Evolutionary conservation across 2,113 vertebrate genomes (phyloP).

Genomic region (Austrofundulus limnaeus): DNA sequence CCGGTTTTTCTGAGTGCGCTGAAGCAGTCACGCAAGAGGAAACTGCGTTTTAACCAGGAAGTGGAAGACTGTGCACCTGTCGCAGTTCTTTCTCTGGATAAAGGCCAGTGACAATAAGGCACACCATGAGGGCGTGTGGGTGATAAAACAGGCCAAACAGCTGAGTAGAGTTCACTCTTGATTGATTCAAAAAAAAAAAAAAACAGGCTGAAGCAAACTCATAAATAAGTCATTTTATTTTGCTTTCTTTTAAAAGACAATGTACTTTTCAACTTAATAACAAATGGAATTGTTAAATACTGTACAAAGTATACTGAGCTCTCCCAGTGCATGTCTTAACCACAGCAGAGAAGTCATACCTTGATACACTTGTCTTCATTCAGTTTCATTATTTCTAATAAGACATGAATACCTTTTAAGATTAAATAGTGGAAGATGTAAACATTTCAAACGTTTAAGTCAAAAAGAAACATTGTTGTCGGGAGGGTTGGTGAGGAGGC

Average conservation of each 20-base stretch:
- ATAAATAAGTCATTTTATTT: constrained; percentile 98
- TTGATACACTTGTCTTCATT: constrained; percentile 74
- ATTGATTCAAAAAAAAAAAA: constrained; percentile 36
- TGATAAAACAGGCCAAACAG: constrained; percentile 79
- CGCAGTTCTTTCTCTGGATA: constrained; percentile 73
- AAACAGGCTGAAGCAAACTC: constrained; percentile 64
- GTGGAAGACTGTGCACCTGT: constrained; percentile 62
- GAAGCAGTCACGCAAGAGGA: constrained; percentile 31
- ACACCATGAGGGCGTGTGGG: constrained; percentile 75
- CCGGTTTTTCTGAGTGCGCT: constrained; percentile 25
- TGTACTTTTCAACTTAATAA: constrained; percentile 84
- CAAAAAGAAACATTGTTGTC: constrained; percentile 70
- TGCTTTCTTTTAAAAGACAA: constrained; percentile 83
- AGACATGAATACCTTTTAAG: constrained; percentile 86
- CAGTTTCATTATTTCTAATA: constrained; percentile 68
- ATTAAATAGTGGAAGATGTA: constrained; percentile 92
- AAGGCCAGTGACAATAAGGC: constrained; percentile 74
- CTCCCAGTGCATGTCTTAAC: constrained; percentile 93
- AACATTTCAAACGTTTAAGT: constrained; percentile 81
- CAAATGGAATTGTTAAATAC: constrained; percentile 93
- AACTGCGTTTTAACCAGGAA: constrained; percentile 66
- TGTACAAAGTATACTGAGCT: constrained; percentile 88
- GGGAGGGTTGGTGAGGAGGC: constrained; percentile 55
- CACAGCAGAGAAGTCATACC: constrained; percentile 82
- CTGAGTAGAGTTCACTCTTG: constrained; percentile 63